Conservation (phyloP, 2,888 invertebrate genomes). For the Meteorus cinctellus region DNA sequence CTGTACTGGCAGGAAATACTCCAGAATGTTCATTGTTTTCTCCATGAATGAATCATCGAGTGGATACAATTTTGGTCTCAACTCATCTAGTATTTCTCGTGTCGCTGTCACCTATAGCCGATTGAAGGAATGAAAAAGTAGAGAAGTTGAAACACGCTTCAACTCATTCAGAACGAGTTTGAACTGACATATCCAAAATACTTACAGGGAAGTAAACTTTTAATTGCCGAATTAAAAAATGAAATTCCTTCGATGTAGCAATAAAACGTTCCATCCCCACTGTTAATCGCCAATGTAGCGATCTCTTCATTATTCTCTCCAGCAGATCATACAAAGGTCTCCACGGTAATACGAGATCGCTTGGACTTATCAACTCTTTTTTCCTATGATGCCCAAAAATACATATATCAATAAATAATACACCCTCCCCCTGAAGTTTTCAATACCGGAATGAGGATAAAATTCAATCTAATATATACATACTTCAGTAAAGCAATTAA, state of each 20-base stretch:
- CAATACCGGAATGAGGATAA: too few relatives aligned
- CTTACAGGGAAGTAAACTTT: conserved; percentile 74
- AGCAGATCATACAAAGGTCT: conserved; percentile 81
- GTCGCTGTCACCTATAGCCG: conserved; percentile 82
- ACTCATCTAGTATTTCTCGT: conserved; percentile 88
- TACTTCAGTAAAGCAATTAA: conserved; percentile 85
- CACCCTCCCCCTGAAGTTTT: neutral
- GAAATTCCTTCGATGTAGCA: conserved; percentile 58
- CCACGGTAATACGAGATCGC: conserved; percentile 90
- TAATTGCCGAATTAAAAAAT: conserved; percentile 58
- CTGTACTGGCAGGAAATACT: conserved; percentile 85
- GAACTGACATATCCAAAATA: conserved; percentile 47
- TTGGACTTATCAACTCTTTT: conserved; percentile 82
- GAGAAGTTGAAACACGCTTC: neutral
- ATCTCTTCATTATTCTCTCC: conserved; percentile 76
- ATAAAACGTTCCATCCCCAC: conserved; percentile 77
- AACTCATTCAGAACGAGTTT: neutral
- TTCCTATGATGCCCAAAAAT: conserved; percentile 77
- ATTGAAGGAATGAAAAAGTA: conserved; percentile 38
- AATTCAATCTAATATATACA: conserved; percentile 68
- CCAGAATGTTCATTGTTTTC: conserved; percentile 78
- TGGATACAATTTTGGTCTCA: conserved; percentile 86
- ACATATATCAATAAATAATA: neutral
- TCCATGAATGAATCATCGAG: conserved; percentile 77
- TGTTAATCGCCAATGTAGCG: conserved; percentile 71